These are phyloP conservation scores for Lemur catta DNA, from an alignment of 2,797 vertebrate genomes.

Conservation along the genomic window DNA sequence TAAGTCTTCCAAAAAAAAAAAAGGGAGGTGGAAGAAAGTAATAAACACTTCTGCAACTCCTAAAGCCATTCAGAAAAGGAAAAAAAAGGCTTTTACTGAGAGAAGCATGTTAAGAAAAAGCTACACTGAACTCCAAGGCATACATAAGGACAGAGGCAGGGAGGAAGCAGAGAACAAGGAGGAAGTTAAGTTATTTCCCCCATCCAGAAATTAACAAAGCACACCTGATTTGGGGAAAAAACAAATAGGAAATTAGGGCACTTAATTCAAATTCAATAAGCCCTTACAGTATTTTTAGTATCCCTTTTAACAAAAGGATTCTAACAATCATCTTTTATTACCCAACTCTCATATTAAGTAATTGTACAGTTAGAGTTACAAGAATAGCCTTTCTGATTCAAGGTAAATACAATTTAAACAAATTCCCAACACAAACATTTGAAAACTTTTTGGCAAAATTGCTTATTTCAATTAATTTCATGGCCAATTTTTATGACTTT, in stretches of 20 bases:
- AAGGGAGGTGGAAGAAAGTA: not conserved
- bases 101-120: not conserved
- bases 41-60: not conserved
- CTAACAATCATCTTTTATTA: conserved; percentile 23
- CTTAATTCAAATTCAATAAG: conserved; percentile 54
- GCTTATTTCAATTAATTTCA: not conserved
- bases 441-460: not conserved
- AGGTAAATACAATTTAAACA: conserved; percentile 9
- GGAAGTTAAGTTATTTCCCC: conserved; percentile 64
- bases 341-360: conserved; percentile 22
- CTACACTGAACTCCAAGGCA: not conserved
- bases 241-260: not conserved
- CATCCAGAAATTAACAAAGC: conserved; percentile 49
- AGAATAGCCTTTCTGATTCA: not conserved
- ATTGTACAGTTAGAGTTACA: not conserved
- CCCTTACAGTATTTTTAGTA: conserved; percentile 52
- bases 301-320: conserved; percentile 55
- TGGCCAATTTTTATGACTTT: conserved; percentile 18
- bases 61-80: not conserved
- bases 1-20: not conserved
- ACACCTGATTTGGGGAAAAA: conserved; percentile 17
- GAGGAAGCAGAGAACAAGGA: not conserved
- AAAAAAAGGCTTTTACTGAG: not conserved
- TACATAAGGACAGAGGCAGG: not conserved
- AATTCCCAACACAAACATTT: not conserved